Percentiles rank a stretch among this genome's conserved stretches.
Conservation (phyloP, 2,113 vertebrate genomes). For the Nanorana parkeri region DNA sequence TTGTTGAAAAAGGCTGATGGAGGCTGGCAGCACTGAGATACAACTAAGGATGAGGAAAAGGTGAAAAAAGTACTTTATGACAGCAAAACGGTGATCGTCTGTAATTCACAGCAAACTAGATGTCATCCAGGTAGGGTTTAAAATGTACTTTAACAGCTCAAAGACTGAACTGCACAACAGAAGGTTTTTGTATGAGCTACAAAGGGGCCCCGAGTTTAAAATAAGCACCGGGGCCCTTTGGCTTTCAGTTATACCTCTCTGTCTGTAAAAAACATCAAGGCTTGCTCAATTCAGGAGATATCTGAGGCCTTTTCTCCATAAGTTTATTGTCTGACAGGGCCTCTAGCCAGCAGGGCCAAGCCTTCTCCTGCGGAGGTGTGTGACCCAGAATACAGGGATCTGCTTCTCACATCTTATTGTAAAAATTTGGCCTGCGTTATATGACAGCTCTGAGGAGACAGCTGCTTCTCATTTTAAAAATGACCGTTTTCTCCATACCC, state of each 20-base stretch:
- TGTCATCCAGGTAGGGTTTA: too few relatives aligned
- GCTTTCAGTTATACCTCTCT: not conserved
- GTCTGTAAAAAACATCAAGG: not conserved
- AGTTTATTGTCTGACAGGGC: conserved; percentile 27
- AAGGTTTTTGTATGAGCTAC: not conserved
- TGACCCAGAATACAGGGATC: conserved; percentile 20
- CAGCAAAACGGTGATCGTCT: too few relatives aligned
- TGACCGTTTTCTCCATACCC: conserved; percentile 78
- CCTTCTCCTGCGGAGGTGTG: conserved; percentile 18
- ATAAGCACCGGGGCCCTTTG: not conserved
- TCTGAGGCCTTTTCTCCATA: not conserved
- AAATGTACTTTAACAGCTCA: not conserved
- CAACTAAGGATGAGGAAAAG: too few relatives aligned
- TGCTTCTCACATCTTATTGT: conserved; percentile 55
- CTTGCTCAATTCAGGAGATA: not conserved
- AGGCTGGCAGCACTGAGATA: too few relatives aligned
- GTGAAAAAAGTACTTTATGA: too few relatives aligned
- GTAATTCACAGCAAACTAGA: too few relatives aligned
- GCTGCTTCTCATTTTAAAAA: conserved; percentile 84
- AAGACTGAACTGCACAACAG: not conserved
- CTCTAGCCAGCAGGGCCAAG: not conserved
- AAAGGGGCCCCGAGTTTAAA: not conserved
- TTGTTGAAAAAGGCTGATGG: too few relatives aligned
- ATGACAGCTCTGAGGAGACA: conserved; percentile 75
- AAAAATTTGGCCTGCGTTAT: conserved; percentile 65